These are phyloP conservation scores for Corydoras sp. DNA, from an alignment of 2,113 vertebrate species.

Conservation along the genomic window DNA sequence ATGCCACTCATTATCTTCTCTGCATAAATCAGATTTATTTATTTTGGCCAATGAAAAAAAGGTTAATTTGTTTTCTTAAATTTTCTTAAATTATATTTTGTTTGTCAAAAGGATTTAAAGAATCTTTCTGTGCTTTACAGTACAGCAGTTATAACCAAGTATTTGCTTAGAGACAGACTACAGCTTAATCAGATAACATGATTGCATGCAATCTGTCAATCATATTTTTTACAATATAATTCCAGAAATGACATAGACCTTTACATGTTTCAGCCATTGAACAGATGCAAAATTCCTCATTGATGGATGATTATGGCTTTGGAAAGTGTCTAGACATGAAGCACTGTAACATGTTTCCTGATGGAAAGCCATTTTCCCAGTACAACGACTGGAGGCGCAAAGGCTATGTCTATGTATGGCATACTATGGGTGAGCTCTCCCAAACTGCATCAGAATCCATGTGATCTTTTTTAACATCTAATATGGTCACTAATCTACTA, in stretches of 20 bases:
- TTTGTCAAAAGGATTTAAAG: too few species aligned
- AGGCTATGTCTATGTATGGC: slow-evolving; percentile 85
- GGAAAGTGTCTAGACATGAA: slow-evolving; percentile 59
- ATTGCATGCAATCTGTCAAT: neutral
- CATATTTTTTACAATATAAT: neutral
- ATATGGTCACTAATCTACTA: neutral
- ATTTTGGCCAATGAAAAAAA: too few species aligned
- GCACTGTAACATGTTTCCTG: slow-evolving; percentile 75
- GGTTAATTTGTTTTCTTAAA: too few species aligned
- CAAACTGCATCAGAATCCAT: neutral
- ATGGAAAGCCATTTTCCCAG: slow-evolving; percentile 79
- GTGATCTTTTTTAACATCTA: neutral
- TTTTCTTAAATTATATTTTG: too few species aligned
- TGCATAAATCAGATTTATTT: too few species aligned
- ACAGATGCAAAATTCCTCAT: slow-evolving; percentile 70
- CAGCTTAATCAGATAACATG: too few species aligned
- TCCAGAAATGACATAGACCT: neutral
- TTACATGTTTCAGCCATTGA: slow-evolving; percentile 53
- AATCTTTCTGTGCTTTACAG: too few species aligned
- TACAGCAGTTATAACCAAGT: too few species aligned
- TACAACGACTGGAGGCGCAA: slow-evolving; percentile 70
- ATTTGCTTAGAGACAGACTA: too few species aligned
- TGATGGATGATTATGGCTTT: slow-evolving; percentile 70
- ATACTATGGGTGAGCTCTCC: slow-evolving; percentile 72
- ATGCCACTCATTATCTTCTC: too few species aligned